A percentile compares a stretch with the other conserved stretches of the same genome.
These are phyloP conservation scores for Dysidea cf. avara DNA, from an alignment of 37 sponge, comb jelly and placozoan genomes.

Conservation along the genomic window DNA sequence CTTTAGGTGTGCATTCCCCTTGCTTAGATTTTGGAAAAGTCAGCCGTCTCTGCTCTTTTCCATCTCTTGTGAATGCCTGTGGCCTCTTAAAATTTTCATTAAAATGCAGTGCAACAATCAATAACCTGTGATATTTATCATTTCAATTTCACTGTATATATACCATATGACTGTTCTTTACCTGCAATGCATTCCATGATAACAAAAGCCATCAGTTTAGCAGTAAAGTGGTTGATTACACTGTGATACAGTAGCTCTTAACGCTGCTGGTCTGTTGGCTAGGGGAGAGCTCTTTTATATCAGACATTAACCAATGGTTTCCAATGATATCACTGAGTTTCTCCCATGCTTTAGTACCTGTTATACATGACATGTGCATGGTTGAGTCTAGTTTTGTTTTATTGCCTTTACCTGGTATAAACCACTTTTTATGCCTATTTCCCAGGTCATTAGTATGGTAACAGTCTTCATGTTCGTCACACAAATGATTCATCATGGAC, in stretches of 20 bases:
- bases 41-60: not conserved
- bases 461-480: no score
- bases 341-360: constrained; percentile 4
- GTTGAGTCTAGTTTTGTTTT: not conserved
- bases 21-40: constrained; percentile 9
- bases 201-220: not conserved
- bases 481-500: constrained; percentile 10
- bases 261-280: not conserved
- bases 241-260: constrained; percentile 7
- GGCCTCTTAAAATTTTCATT: not conserved
- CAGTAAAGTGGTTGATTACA: constrained; percentile 8
- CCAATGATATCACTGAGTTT: not conserved
- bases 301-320: not conserved
- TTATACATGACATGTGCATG: not conserved
- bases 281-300: not conserved
- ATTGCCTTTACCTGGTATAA: not conserved
- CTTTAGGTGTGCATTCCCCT: constrained; percentile 2
- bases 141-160: not conserved
- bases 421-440: constrained; percentile 11
- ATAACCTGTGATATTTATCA: not conserved
- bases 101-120: not conserved
- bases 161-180: not conserved
- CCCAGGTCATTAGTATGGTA: no score
- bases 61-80: constrained; percentile 5
- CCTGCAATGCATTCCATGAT: no score